Base-by-base conservation (phyloP, 2,797 vertebrate species). In the Furcifer pardalis region DNA sequence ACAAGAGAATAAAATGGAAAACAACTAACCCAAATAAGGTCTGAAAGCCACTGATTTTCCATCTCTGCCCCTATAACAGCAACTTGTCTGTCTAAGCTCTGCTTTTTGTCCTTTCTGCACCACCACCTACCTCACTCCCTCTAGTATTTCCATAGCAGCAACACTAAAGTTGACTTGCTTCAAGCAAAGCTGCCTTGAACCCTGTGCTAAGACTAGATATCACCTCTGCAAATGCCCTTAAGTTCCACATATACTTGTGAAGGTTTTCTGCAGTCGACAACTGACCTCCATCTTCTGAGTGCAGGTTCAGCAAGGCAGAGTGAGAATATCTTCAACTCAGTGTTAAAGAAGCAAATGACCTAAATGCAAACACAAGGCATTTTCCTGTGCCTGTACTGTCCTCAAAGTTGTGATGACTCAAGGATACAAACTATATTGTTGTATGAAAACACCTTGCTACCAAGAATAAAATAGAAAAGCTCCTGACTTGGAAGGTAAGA, bases 171-270 rank as follows among this genome's bases (percentile, higher is more conserved):
- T 0, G 2, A 81, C 65, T 81, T 35, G 87, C 90, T 86, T 68
- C 5, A 0, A 86, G 88, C 79, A 35, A 79, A 82, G 84, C 84
- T 80, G 88, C 44, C 78, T 71, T 72, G 42, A 71, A 74, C 52
- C 80, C 60, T 0, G 0, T 35, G 60, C 82, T 65, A 30, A 82
- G 79, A 76, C 88, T 1, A 82, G 87, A 21, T 87, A 86, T 84
- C 86, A 90, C 84, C 90, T 77, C 62, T 0, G 1, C 27, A 60
- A n/a, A 82, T 86, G 83, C 81, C 81, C 77, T 74, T 0, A 0
- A 0, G 84, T 84, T 44, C 60, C 90, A 27, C 86, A 80, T 75
- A 88, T 79, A 0, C 52, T 3, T 0, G 87, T 91, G 82, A 44
- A 90, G 86, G 35, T n/a, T 66, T 84, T 49, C 77, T 0, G 0